phyloP scores from a whole-genome alignment of 2,888 invertebrate genomes.

The Apotomis turbidana region DNA sequence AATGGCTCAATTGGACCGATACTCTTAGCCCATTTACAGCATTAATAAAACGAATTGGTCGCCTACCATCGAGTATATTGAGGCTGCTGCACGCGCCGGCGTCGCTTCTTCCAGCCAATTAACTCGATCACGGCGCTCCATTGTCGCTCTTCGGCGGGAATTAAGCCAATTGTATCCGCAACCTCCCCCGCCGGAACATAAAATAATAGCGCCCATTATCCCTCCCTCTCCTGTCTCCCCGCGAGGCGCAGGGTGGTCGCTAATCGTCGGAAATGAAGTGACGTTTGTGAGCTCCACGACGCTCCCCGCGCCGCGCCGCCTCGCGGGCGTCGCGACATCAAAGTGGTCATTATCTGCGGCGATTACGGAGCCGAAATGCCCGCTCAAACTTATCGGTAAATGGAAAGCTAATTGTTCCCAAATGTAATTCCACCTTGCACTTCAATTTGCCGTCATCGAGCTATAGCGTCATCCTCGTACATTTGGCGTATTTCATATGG shows the following conservation, averaged over 20 bases:
- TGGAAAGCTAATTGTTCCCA: not conserved
- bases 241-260: constrained; percentile 48
- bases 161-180: constrained; percentile 42
- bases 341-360: constrained; percentile 11
- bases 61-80: constrained; percentile 58
- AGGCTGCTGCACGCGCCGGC: constrained; percentile 70
- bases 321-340: constrained; percentile 17
- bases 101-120: constrained; percentile 58
- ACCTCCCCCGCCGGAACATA: constrained; percentile 36
- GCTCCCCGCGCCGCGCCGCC: not conserved
- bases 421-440: too few species aligned
- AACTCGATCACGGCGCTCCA: constrained; percentile 44
- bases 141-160: constrained; percentile 35
- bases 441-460: too few species aligned
- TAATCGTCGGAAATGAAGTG: constrained; percentile 47
- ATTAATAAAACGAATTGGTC: too few species aligned
- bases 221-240: not conserved
- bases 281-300: constrained; percentile 54
- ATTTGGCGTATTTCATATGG: too few species aligned
- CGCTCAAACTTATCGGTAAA: not conserved
- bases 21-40: too few species aligned
- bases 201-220: constrained; percentile 41
- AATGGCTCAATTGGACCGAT: too few species aligned
- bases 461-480: too few species aligned
- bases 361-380: not conserved